Evolutionary conservation across 2,888 invertebrate species (phyloP).

Genomic region (Pseudeuparius sepicola): DNA sequence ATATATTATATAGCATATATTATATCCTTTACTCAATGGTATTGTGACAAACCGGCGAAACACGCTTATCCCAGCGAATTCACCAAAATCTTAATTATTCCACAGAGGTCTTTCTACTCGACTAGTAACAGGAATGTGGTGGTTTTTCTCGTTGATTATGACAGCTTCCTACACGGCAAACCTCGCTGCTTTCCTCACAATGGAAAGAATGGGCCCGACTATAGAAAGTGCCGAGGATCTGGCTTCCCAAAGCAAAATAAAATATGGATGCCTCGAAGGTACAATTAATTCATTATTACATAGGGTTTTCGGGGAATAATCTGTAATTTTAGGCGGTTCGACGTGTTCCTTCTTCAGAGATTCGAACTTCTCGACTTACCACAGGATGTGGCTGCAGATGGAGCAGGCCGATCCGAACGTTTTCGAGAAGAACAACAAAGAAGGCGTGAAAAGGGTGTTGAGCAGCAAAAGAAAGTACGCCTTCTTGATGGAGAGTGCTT

Average conservation of each 20-base stretch:
- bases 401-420: slow-evolving; percentile 72
- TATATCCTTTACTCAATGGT: background rate
- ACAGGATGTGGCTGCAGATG: slow-evolving; percentile 91
- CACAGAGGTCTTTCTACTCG: slow-evolving; percentile 78
- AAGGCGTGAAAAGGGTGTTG: slow-evolving; percentile 77
- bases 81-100: background rate
- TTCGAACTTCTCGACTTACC: slow-evolving; percentile 81
- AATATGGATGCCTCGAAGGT: slow-evolving; percentile 80
- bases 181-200: slow-evolving; percentile 86
- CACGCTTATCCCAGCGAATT: background rate
- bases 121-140: slow-evolving; percentile 83
- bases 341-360: slow-evolving; percentile 87
- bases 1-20: too few species aligned
- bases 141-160: slow-evolving; percentile 88
- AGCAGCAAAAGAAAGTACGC: slow-evolving; percentile 77
- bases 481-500: slow-evolving; percentile 92
- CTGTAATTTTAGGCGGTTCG: slow-evolving; percentile 65
- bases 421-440: slow-evolving; percentile 71
- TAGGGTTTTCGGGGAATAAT: too few species aligned
- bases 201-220: slow-evolving; percentile 78
- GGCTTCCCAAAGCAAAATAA: slow-evolving; percentile 87
- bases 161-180: slow-evolving; percentile 92
- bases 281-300: too few species aligned
- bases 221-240: slow-evolving; percentile 89
- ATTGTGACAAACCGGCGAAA: too few species aligned